phyloP scores from a whole-genome alignment of 1,140 invertebrate genomes.

The Leptinotarsa undecemlineata region DNA sequence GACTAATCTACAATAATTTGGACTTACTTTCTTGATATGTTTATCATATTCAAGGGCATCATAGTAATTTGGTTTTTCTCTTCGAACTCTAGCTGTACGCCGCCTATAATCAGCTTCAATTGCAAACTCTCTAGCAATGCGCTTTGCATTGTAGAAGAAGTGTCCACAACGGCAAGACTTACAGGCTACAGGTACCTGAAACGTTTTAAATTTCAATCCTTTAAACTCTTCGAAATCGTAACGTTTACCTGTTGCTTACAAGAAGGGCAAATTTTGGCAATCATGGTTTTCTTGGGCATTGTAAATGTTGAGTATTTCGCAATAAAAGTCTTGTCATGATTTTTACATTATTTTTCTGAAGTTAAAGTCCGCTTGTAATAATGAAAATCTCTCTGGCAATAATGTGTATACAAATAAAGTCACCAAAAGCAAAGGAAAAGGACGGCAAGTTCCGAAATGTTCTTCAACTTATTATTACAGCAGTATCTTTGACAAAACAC shows the following conservation, averaged over 20 bases:
- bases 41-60: constrained; percentile 78
- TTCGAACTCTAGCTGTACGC: constrained; percentile 73
- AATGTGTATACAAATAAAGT: too few species aligned
- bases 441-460: neutral
- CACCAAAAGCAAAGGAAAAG: too few species aligned
- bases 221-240: too few species aligned
- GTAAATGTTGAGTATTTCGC: neutral
- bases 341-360: neutral
- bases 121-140: constrained; percentile 58
- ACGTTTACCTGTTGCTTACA: constrained; percentile 10
- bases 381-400: too few species aligned
- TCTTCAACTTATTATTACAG: neutral
- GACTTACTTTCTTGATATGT: constrained; percentile 63
- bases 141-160: constrained; percentile 72
- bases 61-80: constrained; percentile 82
- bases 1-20: too few species aligned
- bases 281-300: constrained; percentile 24
- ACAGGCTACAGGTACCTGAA: constrained; percentile 76
- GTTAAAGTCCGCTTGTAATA: neutral
- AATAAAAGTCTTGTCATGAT: constrained; percentile 17
- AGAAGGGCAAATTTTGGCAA: constrained; percentile 21
- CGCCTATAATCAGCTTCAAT: constrained; percentile 59
- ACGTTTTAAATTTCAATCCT: neutral
- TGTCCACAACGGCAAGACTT: constrained; percentile 80
- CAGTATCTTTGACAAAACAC: too few species aligned